Percentiles rank a stretch among this genome's conserved stretches.
Conservation (phyloP, 37 sponge, comb jelly and placozoan genomes). For the Cliona cf. orientalis region DNA sequence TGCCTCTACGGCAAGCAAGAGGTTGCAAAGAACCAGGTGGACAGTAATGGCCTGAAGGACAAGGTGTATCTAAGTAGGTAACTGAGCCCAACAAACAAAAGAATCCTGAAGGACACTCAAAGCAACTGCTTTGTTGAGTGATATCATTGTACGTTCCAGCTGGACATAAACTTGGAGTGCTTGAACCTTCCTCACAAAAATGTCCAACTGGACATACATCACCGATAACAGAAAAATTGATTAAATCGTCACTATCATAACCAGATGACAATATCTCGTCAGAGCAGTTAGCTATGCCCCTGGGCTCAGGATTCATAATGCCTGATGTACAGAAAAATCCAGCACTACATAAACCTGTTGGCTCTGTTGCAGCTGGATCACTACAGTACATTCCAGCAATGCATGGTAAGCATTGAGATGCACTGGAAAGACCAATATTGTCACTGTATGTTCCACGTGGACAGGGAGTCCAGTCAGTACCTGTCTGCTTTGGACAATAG, state of each 20-base stretch:
- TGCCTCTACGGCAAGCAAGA: background rate
- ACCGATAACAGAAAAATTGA: background rate
- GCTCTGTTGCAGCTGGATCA: background rate
- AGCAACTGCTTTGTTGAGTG: background rate
- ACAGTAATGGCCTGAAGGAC: slow-evolving; percentile 1
- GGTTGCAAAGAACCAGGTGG: background rate
- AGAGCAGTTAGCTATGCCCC: too few relatives aligned
- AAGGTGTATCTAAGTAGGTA: background rate
- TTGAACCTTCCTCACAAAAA: background rate
- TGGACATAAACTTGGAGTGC: background rate
- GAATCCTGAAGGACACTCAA: slow-evolving; percentile 2
- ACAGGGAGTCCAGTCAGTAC: background rate
- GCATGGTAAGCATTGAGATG: background rate
- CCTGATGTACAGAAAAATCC: background rate
- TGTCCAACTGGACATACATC: background rate
- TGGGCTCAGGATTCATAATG: background rate
- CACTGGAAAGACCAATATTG: background rate
- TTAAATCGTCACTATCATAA: too few relatives aligned
- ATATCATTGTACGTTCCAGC: background rate
- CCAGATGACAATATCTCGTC: too few relatives aligned
- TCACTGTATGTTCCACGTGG: background rate
- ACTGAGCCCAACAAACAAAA: background rate
- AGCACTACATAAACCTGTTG: background rate
- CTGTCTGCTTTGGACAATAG: background rate
- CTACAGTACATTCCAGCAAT: background rate